Conservation (phyloP, 2,888 invertebrate genomes). For the Aspidiotus destructor region DNA sequence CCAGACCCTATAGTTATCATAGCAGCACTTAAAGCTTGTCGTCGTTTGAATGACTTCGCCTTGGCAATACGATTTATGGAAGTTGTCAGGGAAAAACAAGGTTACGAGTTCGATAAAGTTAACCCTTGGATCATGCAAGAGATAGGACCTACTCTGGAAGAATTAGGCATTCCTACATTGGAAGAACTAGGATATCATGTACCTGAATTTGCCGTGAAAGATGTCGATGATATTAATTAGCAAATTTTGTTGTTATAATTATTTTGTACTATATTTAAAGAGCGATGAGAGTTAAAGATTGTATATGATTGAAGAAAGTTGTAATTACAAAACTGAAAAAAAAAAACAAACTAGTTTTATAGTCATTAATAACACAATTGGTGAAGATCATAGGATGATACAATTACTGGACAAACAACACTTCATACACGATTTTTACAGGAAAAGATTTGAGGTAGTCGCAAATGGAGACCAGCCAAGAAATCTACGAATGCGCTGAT, state of each 20-base stretch:
- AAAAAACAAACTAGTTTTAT: neutral
- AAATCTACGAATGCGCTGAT: slow-evolving; percentile 37
- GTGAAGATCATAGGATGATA: too few relatives aligned
- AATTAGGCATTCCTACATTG: slow-evolving; percentile 85
- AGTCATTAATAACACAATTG: too few relatives aligned
- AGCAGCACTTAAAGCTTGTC: slow-evolving; percentile 80
- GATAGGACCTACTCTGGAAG: slow-evolving; percentile 81
- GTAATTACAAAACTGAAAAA: neutral
- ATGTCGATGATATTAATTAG: slow-evolving; percentile 57
- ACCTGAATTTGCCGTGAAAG: slow-evolving; percentile 80
- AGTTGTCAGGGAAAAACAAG: slow-evolving; percentile 81
- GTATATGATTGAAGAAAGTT: neutral
- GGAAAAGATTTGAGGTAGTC: too few relatives aligned
- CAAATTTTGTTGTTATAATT: neutral
- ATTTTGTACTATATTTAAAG: neutral
- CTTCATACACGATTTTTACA: too few relatives aligned
- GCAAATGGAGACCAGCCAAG: neutral
- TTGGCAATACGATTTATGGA: slow-evolving; percentile 88
- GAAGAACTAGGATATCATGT: slow-evolving; percentile 95
- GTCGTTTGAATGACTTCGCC: slow-evolving; percentile 87
- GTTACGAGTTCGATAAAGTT: slow-evolving; percentile 59
- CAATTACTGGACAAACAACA: too few relatives aligned
- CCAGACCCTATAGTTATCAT: slow-evolving; percentile 84
- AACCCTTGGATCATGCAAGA: slow-evolving; percentile 83
- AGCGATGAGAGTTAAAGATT: too few relatives aligned